A percentile compares a stretch with the other conserved stretches of the same genome.
Conservation (phyloP, 1,140 invertebrate genomes). For the Lepidurus arcticus region DNA sequence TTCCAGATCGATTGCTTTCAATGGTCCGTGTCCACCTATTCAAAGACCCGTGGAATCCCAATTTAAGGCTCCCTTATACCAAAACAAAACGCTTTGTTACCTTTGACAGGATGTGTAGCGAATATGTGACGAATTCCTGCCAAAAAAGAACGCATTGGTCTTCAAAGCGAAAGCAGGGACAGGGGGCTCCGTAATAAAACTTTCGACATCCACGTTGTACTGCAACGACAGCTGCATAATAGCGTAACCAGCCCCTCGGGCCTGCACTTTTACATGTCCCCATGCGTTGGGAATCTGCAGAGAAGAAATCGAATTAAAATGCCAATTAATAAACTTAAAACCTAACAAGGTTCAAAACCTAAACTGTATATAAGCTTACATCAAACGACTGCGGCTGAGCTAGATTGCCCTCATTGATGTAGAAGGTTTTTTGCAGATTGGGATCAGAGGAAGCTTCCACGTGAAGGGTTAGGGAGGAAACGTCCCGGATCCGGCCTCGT, state of each 20-base stretch:
- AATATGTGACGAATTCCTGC: constrained; percentile 90
- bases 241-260: constrained; percentile 82
- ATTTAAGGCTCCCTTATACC: background rate
- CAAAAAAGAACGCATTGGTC: constrained; percentile 67
- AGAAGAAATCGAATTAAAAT: background rate
- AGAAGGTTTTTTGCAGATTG: constrained; percentile 52
- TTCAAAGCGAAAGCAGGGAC: constrained; percentile 66
- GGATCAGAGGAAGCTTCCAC: constrained; percentile 65
- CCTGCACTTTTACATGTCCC: constrained; percentile 84
- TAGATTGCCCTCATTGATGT: constrained; percentile 67
- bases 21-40: constrained; percentile 67
- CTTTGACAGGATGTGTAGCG: constrained; percentile 72
- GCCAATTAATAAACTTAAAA: background rate
- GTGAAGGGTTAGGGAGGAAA: constrained; percentile 71
- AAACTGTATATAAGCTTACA: constrained; percentile 45
- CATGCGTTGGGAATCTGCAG: constrained; percentile 78
- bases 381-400: constrained; percentile 68
- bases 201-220: constrained; percentile 84
- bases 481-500: constrained; percentile 73
- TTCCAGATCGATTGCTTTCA: constrained; percentile 76
- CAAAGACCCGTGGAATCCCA: constrained; percentile 37
- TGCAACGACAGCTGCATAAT: constrained; percentile 89
- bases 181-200: constrained; percentile 78
- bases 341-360: background rate
- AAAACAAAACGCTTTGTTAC: constrained; percentile 45